Conservation (phyloP, 1,140 invertebrate species). For the Orius insidiosus region DNA sequence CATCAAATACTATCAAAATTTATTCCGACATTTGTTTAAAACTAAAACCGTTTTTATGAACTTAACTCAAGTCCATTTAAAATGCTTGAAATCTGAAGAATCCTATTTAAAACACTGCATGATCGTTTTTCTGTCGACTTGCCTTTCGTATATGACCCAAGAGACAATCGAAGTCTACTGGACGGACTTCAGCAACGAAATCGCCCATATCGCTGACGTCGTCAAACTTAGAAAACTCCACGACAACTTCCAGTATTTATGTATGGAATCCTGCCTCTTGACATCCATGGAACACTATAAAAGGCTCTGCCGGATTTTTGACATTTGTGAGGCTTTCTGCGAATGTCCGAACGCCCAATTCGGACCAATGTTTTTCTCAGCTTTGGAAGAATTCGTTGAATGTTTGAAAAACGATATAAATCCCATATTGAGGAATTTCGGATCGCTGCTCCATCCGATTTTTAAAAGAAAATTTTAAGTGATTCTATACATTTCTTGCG, state of each 20-base stretch:
- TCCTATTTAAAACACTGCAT: background rate
- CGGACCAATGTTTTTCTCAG: too few relatives aligned
- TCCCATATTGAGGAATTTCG: too few relatives aligned
- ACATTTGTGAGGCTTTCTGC: too few relatives aligned
- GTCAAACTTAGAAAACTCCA: background rate
- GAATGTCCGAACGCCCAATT: too few relatives aligned
- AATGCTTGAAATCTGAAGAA: background rate
- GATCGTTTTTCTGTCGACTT: background rate
- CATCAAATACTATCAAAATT: background rate
- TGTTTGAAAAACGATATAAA: too few relatives aligned
- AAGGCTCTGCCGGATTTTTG: too few relatives aligned
- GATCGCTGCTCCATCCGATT: too few relatives aligned
- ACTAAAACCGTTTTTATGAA: background rate
- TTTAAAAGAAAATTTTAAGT: too few relatives aligned
- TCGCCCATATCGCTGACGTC: background rate
- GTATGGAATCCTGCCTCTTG: background rate
- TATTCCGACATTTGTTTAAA: background rate
- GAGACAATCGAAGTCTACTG: background rate
- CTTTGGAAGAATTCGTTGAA: too few relatives aligned
- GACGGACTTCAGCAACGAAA: background rate
- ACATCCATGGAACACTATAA: background rate
- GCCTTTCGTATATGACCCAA: background rate
- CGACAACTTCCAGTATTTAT: slow-evolving; percentile 2
- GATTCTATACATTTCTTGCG: too few relatives aligned
- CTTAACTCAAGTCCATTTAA: background rate